Base-by-base conservation (phyloP, 2,888 invertebrate species). In the Heliconius aoede region DNA sequence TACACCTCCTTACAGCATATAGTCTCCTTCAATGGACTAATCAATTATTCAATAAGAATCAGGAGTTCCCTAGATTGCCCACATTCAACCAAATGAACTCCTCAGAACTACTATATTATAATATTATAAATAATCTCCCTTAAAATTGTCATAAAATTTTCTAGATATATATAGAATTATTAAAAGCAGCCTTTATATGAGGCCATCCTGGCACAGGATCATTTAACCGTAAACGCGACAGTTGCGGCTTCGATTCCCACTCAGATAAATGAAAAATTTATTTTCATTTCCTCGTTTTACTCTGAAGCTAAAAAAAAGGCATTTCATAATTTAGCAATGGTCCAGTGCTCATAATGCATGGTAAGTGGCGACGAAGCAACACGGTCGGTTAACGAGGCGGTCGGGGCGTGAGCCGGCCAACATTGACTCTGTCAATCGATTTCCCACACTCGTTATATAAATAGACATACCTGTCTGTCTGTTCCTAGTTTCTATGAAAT, bases 391-490 rank as follows among this genome's bases (percentile, higher is more conserved):
- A 83, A 83, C 81, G 82, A 83, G 82, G 82, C 81, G 81, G 81
- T 79, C 78, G 78, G 79, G 77, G 79, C 78, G 81, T 80, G 78
- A 79, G 82, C 78, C 77, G 81, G 78, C 79, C 81, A 82, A 81
- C 81, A 83, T 83, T 81, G 79, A 78, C 78, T 81, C 80, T 73
- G 78, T 80, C 79, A 80, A 83, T 82, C 84, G 80, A 83, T 82
- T 80, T 77, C 71, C 76, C 72, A 74, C 77, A 82, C 79, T 78
- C 76, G 68, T 64, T 76, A 80, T 76, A 71, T 77, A 77, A 73
- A 76, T 76, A 78, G 76, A 75, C 71, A 24, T 75, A 75, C 69
- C 74, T 75, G 72, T 55, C 75, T 61, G 58, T 75, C 46, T 46
- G 46, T 46, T 62, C 55, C 69, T 75, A 36, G 36, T 60, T 58